Percentiles rank a stretch among this genome's conserved stretches.
Evolutionary conservation across 2,113 vertebrate genomes (phyloP).

Genomic region (Lepus timidus): DNA sequence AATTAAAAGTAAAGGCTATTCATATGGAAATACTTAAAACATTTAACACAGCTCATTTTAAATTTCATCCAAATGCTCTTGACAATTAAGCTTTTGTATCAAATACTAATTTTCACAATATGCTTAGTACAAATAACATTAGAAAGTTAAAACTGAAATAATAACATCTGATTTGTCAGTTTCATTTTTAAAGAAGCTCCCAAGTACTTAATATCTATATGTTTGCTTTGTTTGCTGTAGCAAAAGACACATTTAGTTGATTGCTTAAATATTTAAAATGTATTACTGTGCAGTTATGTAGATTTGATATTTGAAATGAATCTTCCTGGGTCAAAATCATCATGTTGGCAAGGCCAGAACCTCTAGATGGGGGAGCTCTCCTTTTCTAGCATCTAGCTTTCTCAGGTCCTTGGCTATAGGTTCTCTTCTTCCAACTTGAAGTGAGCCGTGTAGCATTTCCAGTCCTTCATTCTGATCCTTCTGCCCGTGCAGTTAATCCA

Average conservation of each 20-base stretch:
- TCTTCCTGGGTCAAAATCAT: not conserved
- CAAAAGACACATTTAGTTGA: not conserved
- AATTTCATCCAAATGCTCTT: not conserved
- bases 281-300: not conserved
- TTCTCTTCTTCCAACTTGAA: not conserved
- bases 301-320: not conserved
- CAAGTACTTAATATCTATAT: not conserved
- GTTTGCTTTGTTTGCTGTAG: not conserved
- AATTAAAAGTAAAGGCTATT: not conserved
- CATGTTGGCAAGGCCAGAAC: not conserved
- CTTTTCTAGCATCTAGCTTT: not conserved
- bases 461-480: not conserved
- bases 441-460: not conserved
- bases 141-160: not conserved
- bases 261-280: not conserved
- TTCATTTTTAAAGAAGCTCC: conserved; percentile 9
- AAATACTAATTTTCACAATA: not conserved
- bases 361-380: not conserved
- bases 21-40: not conserved
- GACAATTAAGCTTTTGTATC: conserved; percentile 11
- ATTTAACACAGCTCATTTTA: not conserved
- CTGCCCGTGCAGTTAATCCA: not conserved
- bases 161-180: not conserved
- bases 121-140: not conserved
- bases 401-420: not conserved